Conservation (phyloP, 2,113 vertebrate genomes). For the Phodopus roborovskii region DNA sequence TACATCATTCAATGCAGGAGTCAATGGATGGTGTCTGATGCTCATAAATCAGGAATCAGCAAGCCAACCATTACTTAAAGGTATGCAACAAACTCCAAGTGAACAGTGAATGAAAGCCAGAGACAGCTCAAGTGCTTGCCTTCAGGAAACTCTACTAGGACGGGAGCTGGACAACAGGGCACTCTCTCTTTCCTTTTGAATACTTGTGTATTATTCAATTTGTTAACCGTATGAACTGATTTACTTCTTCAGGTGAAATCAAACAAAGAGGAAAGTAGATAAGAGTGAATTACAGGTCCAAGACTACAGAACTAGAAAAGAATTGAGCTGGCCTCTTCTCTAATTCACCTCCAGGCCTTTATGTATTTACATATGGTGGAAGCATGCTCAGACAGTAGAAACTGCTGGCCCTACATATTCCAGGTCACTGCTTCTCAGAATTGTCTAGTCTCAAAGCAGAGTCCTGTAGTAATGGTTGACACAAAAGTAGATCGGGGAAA, state of each 20-base stretch:
- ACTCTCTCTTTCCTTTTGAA: constrained; percentile 1
- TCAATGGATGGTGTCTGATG: background rate
- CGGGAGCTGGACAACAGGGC: background rate
- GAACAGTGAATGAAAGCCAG: background rate
- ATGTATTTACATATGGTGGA: background rate
- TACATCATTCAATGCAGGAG: background rate
- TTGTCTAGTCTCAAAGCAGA: constrained; percentile 33
- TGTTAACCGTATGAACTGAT: background rate
- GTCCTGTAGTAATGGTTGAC: background rate
- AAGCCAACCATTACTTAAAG: background rate
- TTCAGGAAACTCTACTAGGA: background rate
- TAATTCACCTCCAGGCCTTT: background rate
- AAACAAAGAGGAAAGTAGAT: constrained; percentile 35
- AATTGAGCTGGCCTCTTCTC: background rate
- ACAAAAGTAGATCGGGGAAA: background rate
- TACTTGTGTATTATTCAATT: background rate
- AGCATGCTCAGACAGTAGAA: background rate
- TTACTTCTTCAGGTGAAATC: background rate
- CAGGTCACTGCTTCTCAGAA: background rate
- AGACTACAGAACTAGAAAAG: background rate
- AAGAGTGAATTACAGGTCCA: constrained; percentile 4
- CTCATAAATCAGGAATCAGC: background rate
- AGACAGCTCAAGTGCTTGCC: background rate
- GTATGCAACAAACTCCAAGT: background rate
- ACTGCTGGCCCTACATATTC: background rate